A percentile compares a stretch with the other conserved stretches of the same genome.
phyloP scores from a whole-genome alignment of 2,888 invertebrate genomes.

The Mycogona germanica region DNA sequence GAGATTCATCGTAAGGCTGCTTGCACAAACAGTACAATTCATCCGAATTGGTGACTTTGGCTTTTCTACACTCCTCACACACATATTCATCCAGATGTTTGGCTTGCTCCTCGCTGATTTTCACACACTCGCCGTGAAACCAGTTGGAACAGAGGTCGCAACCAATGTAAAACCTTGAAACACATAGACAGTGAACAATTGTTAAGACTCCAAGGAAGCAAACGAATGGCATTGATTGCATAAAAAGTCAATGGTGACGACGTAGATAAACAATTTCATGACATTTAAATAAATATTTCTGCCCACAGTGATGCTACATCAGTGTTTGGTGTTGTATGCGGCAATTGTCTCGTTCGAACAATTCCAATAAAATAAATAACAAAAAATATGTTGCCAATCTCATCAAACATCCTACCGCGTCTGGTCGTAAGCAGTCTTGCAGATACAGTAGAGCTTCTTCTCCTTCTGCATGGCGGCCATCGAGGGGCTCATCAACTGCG shows the following conservation, averaged over 20 bases:
- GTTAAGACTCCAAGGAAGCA: too few relatives aligned
- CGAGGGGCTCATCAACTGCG: constrained; percentile 26
- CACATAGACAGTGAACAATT: too few relatives aligned
- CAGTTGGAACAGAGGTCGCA: constrained; percentile 97
- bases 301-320: too few relatives aligned
- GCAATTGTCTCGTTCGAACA: too few relatives aligned
- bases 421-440: constrained; percentile 89
- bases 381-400: neutral
- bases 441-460: constrained; percentile 70
- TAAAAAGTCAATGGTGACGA: too few relatives aligned
- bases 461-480: constrained; percentile 42
- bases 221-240: too few relatives aligned
- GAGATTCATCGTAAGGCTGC: constrained; percentile 93
- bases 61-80: constrained; percentile 49
- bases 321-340: too few relatives aligned
- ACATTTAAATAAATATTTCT: too few relatives aligned
- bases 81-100: constrained; percentile 74
- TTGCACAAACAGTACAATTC: constrained; percentile 92
- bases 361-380: neutral
- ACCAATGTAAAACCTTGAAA: constrained; percentile 79
- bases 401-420: constrained; percentile 64
- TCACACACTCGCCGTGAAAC: constrained; percentile 97
- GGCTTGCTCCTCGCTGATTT: constrained; percentile 82
- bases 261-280: too few relatives aligned
- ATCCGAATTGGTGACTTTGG: constrained; percentile 57